Evolutionary conservation across 2,797 vertebrate species (phyloP), one percentile per base, ranked within the genome.

Genomic region (Peromyscus aztecus): DNA sequence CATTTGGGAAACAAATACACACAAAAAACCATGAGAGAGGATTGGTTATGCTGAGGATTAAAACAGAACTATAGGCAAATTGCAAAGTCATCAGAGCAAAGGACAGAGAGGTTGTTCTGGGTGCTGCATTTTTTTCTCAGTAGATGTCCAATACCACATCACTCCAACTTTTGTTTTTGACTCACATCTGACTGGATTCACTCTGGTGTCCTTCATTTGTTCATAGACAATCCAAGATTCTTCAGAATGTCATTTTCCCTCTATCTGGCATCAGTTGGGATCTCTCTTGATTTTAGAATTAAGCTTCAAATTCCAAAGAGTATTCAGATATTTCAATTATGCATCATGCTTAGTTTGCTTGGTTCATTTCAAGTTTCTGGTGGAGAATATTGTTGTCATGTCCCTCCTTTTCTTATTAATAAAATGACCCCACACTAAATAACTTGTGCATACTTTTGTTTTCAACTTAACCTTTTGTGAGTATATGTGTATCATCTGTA

Each of bases 321-420:
- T 63, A 52, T 63, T 82, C 40, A 75, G 61, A 86, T 52, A 90
- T 43, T 55, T 84, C 65, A 76, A 55, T 6, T 6, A n/a, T 88
- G 40, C 1, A 85, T 82, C 29, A 34, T 95, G 95, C 61, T 40
- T 89, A 76, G 31, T 93, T 94, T 94, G 93, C 69, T 65, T 71
- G 71, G 29, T 82, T 96, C 90, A 96, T 55, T 63, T 97, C 19
- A 52, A 89, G 37, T 63, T 94, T 95, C 67, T 46, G 75, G 13
- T 92, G 65, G 69, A 80, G 40, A 87, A 55, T 11, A 31, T 49
- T 29, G 23, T 82, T 96, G 19, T 95, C 43, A 82, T 78, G 90
- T 92, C 3, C 34, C 29, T 27, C 24, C 21, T 13, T 65, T 40
- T 87, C 67, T 7, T 40, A 10, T 52, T 67, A 78, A 90, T 82